Evolutionary conservation across 2,888 invertebrate genomes (phyloP).

Genomic region (Xylophagus ater): DNA sequence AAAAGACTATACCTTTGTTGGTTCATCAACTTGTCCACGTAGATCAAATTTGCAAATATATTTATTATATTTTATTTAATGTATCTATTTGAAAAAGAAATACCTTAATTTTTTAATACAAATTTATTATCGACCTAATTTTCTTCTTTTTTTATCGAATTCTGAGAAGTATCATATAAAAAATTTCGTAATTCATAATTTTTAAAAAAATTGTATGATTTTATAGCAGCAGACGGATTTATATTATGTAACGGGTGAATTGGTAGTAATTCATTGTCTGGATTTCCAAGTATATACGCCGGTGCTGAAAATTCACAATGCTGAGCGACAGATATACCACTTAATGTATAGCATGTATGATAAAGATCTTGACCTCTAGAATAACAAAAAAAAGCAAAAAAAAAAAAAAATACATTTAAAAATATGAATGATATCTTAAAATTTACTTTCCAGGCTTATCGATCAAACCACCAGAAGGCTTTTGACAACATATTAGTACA

Average conservation of each 20-base stretch:
- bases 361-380: conserved; percentile 79
- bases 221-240: conserved; percentile 51
- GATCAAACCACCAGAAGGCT: conserved; percentile 73
- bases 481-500: conserved; percentile 85
- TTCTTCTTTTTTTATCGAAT: too few relatives aligned
- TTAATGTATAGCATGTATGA: conserved; percentile 93
- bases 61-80: too few relatives aligned
- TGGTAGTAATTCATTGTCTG: conserved; percentile 57
- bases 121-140: too few relatives aligned
- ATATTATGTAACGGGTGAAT: conserved; percentile 79
- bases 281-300: conserved; percentile 51
- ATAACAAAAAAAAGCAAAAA: conserved; percentile 21
- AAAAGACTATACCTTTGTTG: too few relatives aligned
- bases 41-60: too few relatives aligned
- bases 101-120: too few relatives aligned
- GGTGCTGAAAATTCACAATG: conserved; percentile 44
- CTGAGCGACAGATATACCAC: conserved; percentile 90
- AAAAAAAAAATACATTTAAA: conserved; percentile 3
- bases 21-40: too few relatives aligned
- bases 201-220: too few relatives aligned
- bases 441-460: conserved; percentile 97
- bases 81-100: too few relatives aligned
- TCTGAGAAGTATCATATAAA: too few relatives aligned
- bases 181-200: too few relatives aligned
- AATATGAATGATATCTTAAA: conserved; percentile 3